Conservation (phyloP, 2,888 invertebrate genomes). For the Teinopalpus imperialis region DNA sequence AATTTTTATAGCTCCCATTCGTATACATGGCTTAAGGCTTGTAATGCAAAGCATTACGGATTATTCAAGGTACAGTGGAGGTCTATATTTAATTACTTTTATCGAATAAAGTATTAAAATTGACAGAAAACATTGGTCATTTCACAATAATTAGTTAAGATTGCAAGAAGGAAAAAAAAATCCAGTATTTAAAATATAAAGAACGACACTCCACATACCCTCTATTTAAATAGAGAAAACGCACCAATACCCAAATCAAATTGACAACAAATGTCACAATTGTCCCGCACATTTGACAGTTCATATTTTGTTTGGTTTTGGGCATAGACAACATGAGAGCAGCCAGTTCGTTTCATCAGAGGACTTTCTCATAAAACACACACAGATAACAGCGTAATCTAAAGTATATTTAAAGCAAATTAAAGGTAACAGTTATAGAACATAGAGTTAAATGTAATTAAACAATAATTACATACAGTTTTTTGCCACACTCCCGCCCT, state of each 20-base stretch:
- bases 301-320: constrained; percentile 18
- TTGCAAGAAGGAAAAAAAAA: constrained; percentile 30
- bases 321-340: constrained; percentile 17
- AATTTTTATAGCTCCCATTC: constrained; percentile 71
- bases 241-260: constrained; percentile 19
- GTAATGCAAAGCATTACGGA: constrained; percentile 74
- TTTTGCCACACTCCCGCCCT: constrained; percentile 1
- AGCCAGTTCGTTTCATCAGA: constrained; percentile 14
- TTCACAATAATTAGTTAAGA: constrained; percentile 32
- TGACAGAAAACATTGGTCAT: constrained; percentile 19
- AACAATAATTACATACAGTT: constrained; percentile 3
- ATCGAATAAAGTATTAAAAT: constrained; percentile 14
- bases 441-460: constrained; percentile 4
- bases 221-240: constrained; percentile 10
- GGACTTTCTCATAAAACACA: neutral
- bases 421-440: constrained; percentile 16
- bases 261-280: constrained; percentile 21
- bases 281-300: constrained; percentile 19
- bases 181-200: constrained; percentile 12
- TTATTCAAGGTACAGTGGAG: constrained; percentile 50
- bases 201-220: constrained; percentile 24
- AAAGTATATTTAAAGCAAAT: constrained; percentile 18
- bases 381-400: constrained; percentile 3
- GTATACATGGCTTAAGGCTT: constrained; percentile 89
- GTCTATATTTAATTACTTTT: constrained; percentile 32